Evolutionary conservation across 1,140 invertebrate species (phyloP).

Genomic region (Brachionus rotundiformis): DNA sequence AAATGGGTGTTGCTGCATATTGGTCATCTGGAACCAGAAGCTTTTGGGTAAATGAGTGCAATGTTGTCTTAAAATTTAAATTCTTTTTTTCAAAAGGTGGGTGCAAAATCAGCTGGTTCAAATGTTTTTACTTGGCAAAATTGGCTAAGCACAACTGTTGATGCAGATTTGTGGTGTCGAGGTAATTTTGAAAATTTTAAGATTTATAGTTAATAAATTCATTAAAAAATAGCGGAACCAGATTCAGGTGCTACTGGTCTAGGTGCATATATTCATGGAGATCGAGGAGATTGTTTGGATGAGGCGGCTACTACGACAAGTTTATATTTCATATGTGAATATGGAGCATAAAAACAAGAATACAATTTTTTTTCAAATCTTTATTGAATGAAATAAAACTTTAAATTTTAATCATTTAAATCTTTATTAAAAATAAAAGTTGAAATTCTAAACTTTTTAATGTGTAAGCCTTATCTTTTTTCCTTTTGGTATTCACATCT

Average conservation of each 20-base stretch:
- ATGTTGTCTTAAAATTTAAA: background rate
- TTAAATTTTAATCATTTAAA: no score
- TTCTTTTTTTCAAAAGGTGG: background rate
- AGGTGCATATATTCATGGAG: background rate
- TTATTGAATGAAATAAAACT: no score
- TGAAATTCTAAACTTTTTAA: no score
- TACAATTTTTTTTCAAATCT: no score
- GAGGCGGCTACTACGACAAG: background rate
- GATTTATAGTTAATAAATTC: background rate
- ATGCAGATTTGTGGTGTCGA: slow-evolving; percentile 20
- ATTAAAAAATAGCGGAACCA: background rate
- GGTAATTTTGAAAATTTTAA: background rate
- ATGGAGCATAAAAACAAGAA: background rate
- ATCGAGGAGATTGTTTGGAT: slow-evolving; percentile 39
- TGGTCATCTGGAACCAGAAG: slow-evolving; percentile 13
- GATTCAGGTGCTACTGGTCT: background rate
- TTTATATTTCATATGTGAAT: slow-evolving; percentile 28
- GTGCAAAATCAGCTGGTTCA: background rate
- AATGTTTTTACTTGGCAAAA: background rate
- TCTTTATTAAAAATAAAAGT: no score
- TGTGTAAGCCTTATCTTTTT: no score
- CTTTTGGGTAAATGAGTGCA: slow-evolving; percentile 51
- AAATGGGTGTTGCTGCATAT: slow-evolving; percentile 32
- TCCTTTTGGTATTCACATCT: no score
- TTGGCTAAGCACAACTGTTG: background rate